These are phyloP conservation scores for Salvelinus namaycush DNA, from an alignment of 2,113 vertebrate species.

Conservation along the genomic window DNA sequence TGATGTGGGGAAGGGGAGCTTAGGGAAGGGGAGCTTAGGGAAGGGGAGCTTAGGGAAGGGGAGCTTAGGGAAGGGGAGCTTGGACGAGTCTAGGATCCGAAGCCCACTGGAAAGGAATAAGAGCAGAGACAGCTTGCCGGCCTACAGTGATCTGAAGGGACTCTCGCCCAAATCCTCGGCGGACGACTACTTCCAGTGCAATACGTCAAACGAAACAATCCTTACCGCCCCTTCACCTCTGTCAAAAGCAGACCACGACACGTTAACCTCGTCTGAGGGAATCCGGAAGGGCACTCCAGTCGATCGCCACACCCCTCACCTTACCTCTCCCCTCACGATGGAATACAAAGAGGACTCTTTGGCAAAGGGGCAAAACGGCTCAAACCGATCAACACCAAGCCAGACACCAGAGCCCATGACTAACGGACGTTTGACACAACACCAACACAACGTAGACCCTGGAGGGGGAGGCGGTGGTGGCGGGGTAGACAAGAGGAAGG, in stretches of 20 bases:
- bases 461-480: conserved; percentile 76
- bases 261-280: conserved; percentile 86
- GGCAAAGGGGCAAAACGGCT: conserved; percentile 80
- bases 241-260: conserved; percentile 91
- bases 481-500: conserved; percentile 92
- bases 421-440: conserved; percentile 88
- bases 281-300: conserved; percentile 87
- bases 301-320: conserved; percentile 87
- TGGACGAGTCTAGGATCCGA: conserved; percentile 84
- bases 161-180: conserved; percentile 85
- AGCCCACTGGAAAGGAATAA: conserved; percentile 88
- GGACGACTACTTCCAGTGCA: conserved; percentile 98
- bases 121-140: conserved; percentile 84
- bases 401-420: conserved; percentile 82
- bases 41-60: conserved; percentile 67
- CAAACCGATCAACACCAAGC: conserved; percentile 76
- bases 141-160: conserved; percentile 87
- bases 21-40: conserved; percentile 71
- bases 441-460: conserved; percentile 85
- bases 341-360: conserved; percentile 90
- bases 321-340: conserved; percentile 79
- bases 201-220: conserved; percentile 96
- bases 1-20: conserved; percentile 77
- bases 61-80: conserved; percentile 62
- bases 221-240: conserved; percentile 92